Percentiles rank a stretch among this genome's conserved stretches.
These are phyloP conservation scores for Platycheirus rosarum DNA, from an alignment of 2,888 invertebrate genomes.

Conservation along the genomic window DNA sequence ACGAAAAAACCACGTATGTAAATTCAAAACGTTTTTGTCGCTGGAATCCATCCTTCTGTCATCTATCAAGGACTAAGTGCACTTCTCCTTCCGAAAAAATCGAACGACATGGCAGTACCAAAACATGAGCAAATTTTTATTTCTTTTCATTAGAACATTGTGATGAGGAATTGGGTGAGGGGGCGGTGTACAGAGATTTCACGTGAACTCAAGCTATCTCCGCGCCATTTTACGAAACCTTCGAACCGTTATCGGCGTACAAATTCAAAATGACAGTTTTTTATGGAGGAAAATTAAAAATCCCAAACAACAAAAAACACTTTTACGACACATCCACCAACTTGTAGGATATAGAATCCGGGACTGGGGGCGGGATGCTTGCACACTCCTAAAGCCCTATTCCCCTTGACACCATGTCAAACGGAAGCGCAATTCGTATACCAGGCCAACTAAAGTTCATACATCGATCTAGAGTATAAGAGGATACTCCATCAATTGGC, in stretches of 20 bases:
- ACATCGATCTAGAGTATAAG: constrained; percentile 13
- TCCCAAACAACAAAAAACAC: constrained; percentile 59
- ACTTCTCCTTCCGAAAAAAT: constrained; percentile 50
- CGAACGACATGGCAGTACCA: constrained; percentile 15
- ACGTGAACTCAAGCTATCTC: constrained; percentile 6
- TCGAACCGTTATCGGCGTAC: constrained; percentile 72
- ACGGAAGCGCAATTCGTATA: constrained; percentile 50
- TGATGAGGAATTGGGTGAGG: constrained; percentile 5
- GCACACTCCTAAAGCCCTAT: constrained; percentile 14
- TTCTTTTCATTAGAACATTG: constrained; percentile 64
- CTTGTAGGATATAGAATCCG: constrained; percentile 57
- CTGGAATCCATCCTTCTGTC: constrained; percentile 63
- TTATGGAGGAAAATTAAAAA: constrained; percentile 69
- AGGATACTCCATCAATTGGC: constrained; percentile 47
- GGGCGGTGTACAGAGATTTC: not conserved
- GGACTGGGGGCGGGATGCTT: not conserved
- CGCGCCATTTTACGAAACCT: constrained; percentile 71
- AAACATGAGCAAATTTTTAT: constrained; percentile 47
- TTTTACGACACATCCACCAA: constrained; percentile 70
- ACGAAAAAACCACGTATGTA: constrained; percentile 40
- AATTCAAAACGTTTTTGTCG: constrained; percentile 67
- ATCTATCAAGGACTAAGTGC: constrained; percentile 74
- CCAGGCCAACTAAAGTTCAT: constrained; percentile 58
- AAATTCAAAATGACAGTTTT: constrained; percentile 72
- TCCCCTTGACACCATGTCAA: constrained; percentile 31